Base-by-base conservation (phyloP, 2,888 invertebrate genomes). In the Sceliomorpha sp. region DNA sequence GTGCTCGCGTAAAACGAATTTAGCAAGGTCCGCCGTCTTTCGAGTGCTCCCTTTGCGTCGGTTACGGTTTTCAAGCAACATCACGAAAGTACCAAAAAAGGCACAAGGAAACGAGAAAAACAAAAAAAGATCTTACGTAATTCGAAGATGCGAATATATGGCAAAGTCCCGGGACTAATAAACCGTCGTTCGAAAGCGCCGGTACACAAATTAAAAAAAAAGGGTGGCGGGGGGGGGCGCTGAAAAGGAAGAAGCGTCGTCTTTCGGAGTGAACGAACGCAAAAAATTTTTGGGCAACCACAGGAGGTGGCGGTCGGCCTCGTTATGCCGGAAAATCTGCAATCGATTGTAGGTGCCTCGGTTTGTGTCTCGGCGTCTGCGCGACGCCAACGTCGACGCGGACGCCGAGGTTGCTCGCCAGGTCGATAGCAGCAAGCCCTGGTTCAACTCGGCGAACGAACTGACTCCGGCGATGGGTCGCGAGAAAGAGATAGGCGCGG, bases 371-470 rank as follows among this genome's bases (percentile, higher is more conserved):
- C 72, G 79, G 86, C 84, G 87, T 81, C 84, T 85, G 86, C 80
- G 86, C 83, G 78, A 76, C 82, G 79, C 75, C 74, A 73, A 81
- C 78, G 81, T 83, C 82, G 81, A 84, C 80, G 79, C 82, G 80
- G 81, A 81, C 81, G 81, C 82, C 79, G 81, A 79, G 77, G 79
- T 80, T 81, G 77, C 80, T 51, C 81, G 78, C 78, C 81, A 83
- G 87, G 88, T 87, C 88, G 88, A 87, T 87, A 84, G 82, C 78
- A 70, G 79, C 79, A 76, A 83, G 83, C 84, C 83, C 85, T 81
- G 84, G 85, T 85, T 84, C 82, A 86, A 84, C 82, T 81, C 81
- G 75, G 77, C 78, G 80, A 75, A 74, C 77, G 76, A 83, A 73
- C 68, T 45, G 10, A 82, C 79, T 81, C 79, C 74, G 75, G 76